Percentiles rank a stretch among this genome's conserved stretches.
These are phyloP conservation scores for Trichopria drosophilae DNA, from an alignment of 2,888 invertebrate genomes.

Conservation along the genomic window DNA sequence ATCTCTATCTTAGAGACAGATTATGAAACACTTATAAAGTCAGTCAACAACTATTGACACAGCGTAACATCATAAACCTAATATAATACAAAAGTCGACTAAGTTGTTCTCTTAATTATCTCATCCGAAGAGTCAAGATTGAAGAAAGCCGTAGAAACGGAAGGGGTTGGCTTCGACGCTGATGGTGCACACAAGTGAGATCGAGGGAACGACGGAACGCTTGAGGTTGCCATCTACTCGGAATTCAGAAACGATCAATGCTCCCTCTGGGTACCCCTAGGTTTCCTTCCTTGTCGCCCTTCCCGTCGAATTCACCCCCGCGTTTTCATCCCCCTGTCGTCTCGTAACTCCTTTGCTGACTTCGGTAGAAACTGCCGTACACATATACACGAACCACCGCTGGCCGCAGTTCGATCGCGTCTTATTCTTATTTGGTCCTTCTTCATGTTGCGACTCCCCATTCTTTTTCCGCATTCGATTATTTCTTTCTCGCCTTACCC, in stretches of 20 bases:
- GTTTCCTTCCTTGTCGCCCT: slow-evolving; percentile 34
- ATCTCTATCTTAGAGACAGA: too few relatives aligned
- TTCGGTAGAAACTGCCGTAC: too few relatives aligned
- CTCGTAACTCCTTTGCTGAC: too few relatives aligned
- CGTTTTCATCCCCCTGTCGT: slow-evolving; percentile 22
- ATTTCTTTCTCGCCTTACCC: background rate
- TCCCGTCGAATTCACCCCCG: slow-evolving; percentile 34
- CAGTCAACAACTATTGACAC: too few relatives aligned
- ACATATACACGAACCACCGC: too few relatives aligned
- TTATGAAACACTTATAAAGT: too few relatives aligned
- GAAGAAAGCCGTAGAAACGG: slow-evolving; percentile 19
- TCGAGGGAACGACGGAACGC: slow-evolving; percentile 42
- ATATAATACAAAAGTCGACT: too few relatives aligned
- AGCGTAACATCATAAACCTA: too few relatives aligned
- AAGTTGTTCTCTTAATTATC: background rate
- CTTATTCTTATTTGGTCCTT: slow-evolving; percentile 43
- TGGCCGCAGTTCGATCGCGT: slow-evolving; percentile 30
- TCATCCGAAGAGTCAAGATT: slow-evolving; percentile 19
- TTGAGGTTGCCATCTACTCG: slow-evolving; percentile 48
- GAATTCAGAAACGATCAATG: slow-evolving; percentile 57
- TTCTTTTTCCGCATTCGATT: background rate
- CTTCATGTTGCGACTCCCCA: slow-evolving; percentile 24
- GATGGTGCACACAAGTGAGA: slow-evolving; percentile 23
- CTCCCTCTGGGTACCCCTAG: slow-evolving; percentile 40
- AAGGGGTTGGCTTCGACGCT: slow-evolving; percentile 13